A percentile compares a stretch with the other conserved stretches of the same genome.
phyloP scores from a whole-genome alignment of 2,797 vertebrate species.

The Pampus argenteus region DNA sequence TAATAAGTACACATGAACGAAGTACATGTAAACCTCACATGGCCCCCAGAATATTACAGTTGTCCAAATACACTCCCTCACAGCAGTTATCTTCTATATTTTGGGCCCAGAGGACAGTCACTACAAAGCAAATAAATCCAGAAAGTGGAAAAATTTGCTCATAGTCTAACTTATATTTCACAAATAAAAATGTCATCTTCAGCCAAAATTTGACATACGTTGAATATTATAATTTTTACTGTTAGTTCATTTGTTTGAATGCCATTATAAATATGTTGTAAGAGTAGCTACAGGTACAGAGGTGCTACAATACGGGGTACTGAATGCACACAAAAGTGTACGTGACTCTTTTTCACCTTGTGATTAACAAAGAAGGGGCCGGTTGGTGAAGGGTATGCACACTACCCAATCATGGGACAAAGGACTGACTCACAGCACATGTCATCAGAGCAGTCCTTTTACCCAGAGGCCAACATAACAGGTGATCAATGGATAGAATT shows the following conservation, averaged over 20 bases:
- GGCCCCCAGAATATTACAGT: not conserved
- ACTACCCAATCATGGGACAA: conserved; percentile 13
- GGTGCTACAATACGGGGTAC: not conserved
- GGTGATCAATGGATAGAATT: not conserved
- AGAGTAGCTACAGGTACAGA: too few species aligned
- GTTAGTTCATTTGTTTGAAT: not conserved
- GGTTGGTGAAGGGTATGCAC: not conserved
- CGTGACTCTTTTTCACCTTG: conserved; percentile 1
- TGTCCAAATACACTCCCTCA: not conserved
- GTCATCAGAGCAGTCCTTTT: not conserved
- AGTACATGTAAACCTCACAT: conserved; percentile 13
- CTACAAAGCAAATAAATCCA: not conserved
- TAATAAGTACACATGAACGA: conserved; percentile 45
- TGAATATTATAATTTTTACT: not conserved
- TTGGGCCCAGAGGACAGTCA: conserved; percentile 10
- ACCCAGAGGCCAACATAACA: conserved; percentile 10
- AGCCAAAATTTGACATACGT: too few species aligned
- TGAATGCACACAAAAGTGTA: not conserved
- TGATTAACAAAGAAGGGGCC: conserved; percentile 16
- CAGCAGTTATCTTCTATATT: conserved; percentile 7
- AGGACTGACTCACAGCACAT: conserved; percentile 4
- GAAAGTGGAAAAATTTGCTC: too few species aligned
- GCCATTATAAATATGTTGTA: too few species aligned
- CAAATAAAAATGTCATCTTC: too few species aligned
- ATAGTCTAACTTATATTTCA: too few species aligned